Conservation (phyloP, 1,140 invertebrate species). For the Plodia interpunctella region DNA sequence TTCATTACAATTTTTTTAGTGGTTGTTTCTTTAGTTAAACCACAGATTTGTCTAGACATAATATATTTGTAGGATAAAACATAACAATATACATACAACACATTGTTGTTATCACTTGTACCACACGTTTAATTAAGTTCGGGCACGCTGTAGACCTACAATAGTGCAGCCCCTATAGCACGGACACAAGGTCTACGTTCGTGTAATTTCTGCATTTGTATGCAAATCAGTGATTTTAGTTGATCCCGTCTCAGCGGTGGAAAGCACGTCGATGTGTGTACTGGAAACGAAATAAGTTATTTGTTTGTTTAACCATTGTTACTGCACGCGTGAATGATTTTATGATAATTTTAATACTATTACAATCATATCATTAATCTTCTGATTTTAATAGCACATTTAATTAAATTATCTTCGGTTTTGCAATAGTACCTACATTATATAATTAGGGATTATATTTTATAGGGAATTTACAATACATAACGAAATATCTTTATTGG, state of each 20-base stretch:
- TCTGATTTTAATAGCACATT: too few relatives aligned
- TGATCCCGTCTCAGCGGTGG: conserved; percentile 38
- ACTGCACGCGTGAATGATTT: neutral
- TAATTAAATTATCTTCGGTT: too few relatives aligned
- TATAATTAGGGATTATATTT: too few relatives aligned
- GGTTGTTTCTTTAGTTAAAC: too few relatives aligned
- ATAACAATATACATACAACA: too few relatives aligned
- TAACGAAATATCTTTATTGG: too few relatives aligned
- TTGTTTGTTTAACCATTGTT: conserved; percentile 13
- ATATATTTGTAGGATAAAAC: too few relatives aligned
- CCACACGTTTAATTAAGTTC: conserved; percentile 36
- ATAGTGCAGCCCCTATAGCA: conserved; percentile 14
- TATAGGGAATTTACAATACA: too few relatives aligned
- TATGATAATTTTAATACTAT: neutral
- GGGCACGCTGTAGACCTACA: conserved; percentile 27
- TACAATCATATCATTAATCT: neutral
- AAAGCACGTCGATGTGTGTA: conserved; percentile 32
- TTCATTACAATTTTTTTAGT: too few relatives aligned
- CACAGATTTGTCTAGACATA: too few relatives aligned
- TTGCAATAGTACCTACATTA: too few relatives aligned
- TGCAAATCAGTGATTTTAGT: conserved; percentile 33
- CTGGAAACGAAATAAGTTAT: conserved; percentile 21
- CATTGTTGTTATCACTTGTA: conserved; percentile 9
- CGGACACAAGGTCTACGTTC: conserved; percentile 25
- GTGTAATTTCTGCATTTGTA: conserved; percentile 9